A percentile compares a stretch with the other conserved stretches of the same genome.
Evolutionary conservation across 2,797 vertebrate genomes (phyloP).

Genomic region (Propithecus perrieri): DNA sequence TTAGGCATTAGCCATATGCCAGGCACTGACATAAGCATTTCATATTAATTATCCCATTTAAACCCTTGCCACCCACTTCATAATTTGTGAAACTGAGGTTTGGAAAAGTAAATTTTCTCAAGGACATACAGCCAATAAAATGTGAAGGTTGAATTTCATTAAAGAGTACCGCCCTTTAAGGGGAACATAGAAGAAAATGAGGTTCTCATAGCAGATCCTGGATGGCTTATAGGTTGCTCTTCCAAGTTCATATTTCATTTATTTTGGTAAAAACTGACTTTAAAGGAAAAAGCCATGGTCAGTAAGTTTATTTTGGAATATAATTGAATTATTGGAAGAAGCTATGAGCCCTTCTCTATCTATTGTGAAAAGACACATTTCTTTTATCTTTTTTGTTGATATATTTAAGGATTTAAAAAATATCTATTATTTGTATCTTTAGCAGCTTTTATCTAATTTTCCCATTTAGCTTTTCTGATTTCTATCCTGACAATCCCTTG

Average conservation of each 20-base stretch:
- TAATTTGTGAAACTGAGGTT: slow-evolving; percentile 5
- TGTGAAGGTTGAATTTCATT: background rate
- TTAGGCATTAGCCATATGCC: background rate
- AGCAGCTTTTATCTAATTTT: slow-evolving; percentile 25
- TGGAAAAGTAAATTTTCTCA: background rate
- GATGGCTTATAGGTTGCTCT: background rate
- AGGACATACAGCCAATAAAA: background rate
- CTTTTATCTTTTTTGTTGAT: background rate
- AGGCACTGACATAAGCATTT: background rate
- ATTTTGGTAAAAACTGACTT: slow-evolving; percentile 48
- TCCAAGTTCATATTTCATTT: slow-evolving; percentile 36
- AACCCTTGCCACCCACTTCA: background rate
- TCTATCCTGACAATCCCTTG: background rate
- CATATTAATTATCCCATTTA: background rate
- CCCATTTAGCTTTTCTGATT: slow-evolving; percentile 31
- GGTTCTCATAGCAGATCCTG: background rate
- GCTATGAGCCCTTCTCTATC: background rate
- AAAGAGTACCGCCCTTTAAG: background rate
- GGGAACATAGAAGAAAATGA: background rate
- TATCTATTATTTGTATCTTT: slow-evolving; percentile 14
- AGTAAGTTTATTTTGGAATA: slow-evolving; percentile 1
- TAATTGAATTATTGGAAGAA: slow-evolving; percentile 7
- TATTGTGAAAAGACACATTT: background rate
- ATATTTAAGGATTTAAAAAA: background rate
- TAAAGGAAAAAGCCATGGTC: slow-evolving; percentile 39